Evolutionary conservation across 1,140 invertebrate species (phyloP).

Genomic region (Drosophila micromelanica): DNA sequence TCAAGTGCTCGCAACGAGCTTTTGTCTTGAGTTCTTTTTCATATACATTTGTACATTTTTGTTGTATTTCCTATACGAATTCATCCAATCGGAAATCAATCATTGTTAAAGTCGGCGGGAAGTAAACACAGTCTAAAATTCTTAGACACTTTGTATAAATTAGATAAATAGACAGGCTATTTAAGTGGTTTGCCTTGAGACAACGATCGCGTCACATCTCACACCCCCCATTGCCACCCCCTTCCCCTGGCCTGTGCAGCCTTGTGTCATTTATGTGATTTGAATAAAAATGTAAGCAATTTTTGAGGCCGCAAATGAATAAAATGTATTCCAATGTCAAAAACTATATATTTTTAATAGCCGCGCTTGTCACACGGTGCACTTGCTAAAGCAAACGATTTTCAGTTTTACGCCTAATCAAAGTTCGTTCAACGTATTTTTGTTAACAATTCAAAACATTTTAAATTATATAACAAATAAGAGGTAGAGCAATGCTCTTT

Average conservation of each 20-base stretch:
- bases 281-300: constrained; percentile 64
- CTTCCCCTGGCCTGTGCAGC: constrained; percentile 20
- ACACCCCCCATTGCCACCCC: background rate
- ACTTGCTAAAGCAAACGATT: constrained; percentile 16
- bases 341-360: constrained; percentile 7
- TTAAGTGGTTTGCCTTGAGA: constrained; percentile 65
- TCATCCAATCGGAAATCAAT: constrained; percentile 53
- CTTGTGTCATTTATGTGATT: constrained; percentile 58
- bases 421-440: constrained; percentile 76
- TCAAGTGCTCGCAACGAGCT: constrained; percentile 54
- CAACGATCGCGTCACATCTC: constrained; percentile 7
- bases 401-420: constrained; percentile 11
- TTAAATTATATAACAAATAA: constrained; percentile 28
- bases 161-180: constrained; percentile 42
- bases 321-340: constrained; percentile 63
- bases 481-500: constrained; percentile 58
- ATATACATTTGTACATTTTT: background rate
- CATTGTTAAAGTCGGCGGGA: background rate
- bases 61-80: constrained; percentile 3
- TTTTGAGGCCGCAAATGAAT: constrained; percentile 55
- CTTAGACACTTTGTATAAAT: constrained; percentile 4
- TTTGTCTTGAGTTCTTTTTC: constrained; percentile 36
- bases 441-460: constrained; percentile 38
- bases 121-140: constrained; percentile 11
- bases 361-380: constrained; percentile 35